These are phyloP conservation scores for Timandra comae DNA, from an alignment of 2,888 invertebrate species.

Conservation along the genomic window DNA sequence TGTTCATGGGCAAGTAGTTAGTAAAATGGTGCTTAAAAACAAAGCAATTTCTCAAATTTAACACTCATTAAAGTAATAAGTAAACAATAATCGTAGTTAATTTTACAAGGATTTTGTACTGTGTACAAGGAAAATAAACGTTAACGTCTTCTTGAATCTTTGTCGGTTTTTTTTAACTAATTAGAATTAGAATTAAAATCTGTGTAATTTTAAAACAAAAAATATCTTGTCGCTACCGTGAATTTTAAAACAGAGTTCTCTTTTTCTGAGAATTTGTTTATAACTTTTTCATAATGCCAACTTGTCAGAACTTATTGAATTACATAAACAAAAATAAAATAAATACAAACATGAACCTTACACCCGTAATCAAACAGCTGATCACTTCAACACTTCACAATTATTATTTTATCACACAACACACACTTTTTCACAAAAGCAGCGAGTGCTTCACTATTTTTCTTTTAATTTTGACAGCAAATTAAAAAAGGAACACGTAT, in stretches of 20 bases:
- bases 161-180: no score
- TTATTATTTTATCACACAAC: conserved; percentile 29
- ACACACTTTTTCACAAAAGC: conserved; percentile 56
- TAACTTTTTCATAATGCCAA: no score
- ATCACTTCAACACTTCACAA: conserved; percentile 41
- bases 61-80: conserved; percentile 1
- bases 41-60: neutral
- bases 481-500: no score
- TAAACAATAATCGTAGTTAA: neutral
- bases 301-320: no score
- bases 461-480: conserved; percentile 15
- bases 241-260: no score
- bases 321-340: no score
- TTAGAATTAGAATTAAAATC: no score
- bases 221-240: no score
- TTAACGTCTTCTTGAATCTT: no score
- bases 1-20: no score
- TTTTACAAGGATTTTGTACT: conserved; percentile 3
- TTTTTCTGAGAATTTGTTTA: no score
- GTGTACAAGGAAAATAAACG: neutral
- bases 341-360: conserved; percentile 46
- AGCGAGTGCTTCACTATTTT: conserved; percentile 40
- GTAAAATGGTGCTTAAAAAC: neutral
- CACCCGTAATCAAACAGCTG: conserved; percentile 49
- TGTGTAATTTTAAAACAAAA: no score